Evolutionary conservation across 30 jellyfish, hydroid and myxozoan genomes (phyloP).

Genomic region (Aurelia coerulea): DNA sequence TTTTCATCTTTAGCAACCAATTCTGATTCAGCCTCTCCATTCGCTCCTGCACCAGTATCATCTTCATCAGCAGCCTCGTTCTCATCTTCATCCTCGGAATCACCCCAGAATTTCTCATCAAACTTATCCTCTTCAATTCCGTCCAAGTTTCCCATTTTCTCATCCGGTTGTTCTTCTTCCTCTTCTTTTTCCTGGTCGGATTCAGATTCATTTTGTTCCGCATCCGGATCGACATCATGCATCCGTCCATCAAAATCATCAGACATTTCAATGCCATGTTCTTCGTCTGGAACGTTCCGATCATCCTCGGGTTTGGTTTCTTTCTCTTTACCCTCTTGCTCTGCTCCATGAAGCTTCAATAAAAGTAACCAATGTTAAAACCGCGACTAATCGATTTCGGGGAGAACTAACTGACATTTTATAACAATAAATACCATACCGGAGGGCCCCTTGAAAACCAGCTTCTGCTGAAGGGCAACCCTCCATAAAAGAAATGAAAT

Average conservation of each 20-base stretch:
- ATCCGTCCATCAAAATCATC: slow-evolving; percentile 95
- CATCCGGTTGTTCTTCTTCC: slow-evolving; percentile 80
- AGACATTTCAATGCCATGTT: slow-evolving; percentile 97
- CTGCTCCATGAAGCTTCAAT: slow-evolving; percentile 81
- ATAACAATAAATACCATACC: too few relatives aligned
- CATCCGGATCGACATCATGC: slow-evolving; percentile 92
- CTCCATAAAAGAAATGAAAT: too few relatives aligned
- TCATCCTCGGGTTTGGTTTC: slow-evolving; percentile 68
- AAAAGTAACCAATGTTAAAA: too few relatives aligned
- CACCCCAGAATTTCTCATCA: slow-evolving; percentile 96
- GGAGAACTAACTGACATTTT: too few relatives aligned
- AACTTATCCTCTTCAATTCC: slow-evolving; percentile 75
- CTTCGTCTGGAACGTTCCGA: slow-evolving; percentile 77
- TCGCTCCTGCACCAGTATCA: slow-evolving; percentile 89
- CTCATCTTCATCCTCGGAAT: slow-evolving; percentile 88
- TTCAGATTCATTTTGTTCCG: slow-evolving; percentile 44
- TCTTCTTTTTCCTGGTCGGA: slow-evolving; percentile 56
- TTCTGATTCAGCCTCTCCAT: slow-evolving; percentile 78
- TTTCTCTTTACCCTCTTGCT: slow-evolving; percentile 76
- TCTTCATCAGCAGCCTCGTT: slow-evolving; percentile 69
- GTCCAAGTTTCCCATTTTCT: slow-evolving; percentile 88
- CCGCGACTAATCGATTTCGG: too few relatives aligned
- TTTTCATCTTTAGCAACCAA: slow-evolving; percentile 95
- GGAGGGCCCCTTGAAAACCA: too few relatives aligned
- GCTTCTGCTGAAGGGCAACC: too few relatives aligned